phyloP scores from a whole-genome alignment of 2,113 vertebrate species.

The Cervus canadensis region DNA sequence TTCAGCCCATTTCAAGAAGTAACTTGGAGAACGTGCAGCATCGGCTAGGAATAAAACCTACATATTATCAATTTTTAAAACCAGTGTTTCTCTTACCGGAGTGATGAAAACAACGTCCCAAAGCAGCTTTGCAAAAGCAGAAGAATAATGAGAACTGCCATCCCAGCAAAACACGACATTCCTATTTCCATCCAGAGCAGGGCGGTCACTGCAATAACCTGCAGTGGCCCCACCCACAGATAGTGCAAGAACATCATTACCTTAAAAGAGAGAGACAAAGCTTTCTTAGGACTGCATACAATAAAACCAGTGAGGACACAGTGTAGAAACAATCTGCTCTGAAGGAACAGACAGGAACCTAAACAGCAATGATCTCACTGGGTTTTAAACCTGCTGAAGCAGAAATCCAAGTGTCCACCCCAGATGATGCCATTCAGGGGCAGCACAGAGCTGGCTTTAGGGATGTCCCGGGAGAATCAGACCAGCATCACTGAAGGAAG shows the following conservation, averaged over 20 bases:
- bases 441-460: neutral
- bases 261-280: constrained; percentile 76
- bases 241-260: neutral
- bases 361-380: neutral
- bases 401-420: neutral
- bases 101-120: rapidly evolving
- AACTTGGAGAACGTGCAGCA: no score
- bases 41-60: no score
- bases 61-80: neutral
- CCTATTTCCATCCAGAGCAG: neutral
- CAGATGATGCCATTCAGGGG: rapidly evolving
- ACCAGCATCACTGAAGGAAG: rapidly evolving
- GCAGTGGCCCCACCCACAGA: neutral
- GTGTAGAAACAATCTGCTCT: neutral
- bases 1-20: no score
- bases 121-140: neutral
- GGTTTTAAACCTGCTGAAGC: neutral
- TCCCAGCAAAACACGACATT: rapidly evolving
- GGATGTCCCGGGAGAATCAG: neutral
- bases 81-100: constrained; percentile 79
- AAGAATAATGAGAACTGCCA: neutral
- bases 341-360: neutral
- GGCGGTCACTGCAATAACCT: neutral
- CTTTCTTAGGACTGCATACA: neutral
- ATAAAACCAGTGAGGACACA: neutral